A percentile compares a stretch with the other conserved stretches of the same genome.
phyloP scores from a whole-genome alignment of 2,888 invertebrate genomes.

The Eupelmus urozonus region DNA sequence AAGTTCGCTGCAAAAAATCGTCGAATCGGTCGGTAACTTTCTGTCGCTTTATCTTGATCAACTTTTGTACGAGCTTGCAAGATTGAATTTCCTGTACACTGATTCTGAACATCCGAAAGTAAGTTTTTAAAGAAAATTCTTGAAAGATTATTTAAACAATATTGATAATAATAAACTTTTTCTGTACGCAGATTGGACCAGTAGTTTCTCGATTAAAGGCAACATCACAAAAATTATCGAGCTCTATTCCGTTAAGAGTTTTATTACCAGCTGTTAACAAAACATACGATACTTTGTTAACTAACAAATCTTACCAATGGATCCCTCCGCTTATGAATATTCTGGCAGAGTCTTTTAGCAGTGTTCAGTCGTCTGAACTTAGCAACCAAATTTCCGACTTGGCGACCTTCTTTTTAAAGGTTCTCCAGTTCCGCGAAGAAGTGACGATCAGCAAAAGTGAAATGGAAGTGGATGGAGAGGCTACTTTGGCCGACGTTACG shows the following conservation, averaged over 20 bases:
- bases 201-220: conserved; percentile 81
- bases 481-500: conserved; percentile 78
- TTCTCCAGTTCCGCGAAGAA: conserved; percentile 84
- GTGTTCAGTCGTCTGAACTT: conserved; percentile 83
- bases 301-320: conserved; percentile 81
- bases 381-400: conserved; percentile 83
- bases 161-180: conserved; percentile 16
- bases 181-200: conserved; percentile 70
- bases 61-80: conserved; percentile 83
- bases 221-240: conserved; percentile 84
- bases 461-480: conserved; percentile 72
- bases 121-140: conserved; percentile 26
- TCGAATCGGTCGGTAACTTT: conserved; percentile 89
- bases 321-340: conserved; percentile 87
- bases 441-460: conserved; percentile 60
- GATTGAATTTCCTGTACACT: conserved; percentile 76
- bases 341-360: conserved; percentile 85
- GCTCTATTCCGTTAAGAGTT: conserved; percentile 85
- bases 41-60: conserved; percentile 90
- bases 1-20: conserved; percentile 85
- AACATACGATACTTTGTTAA: conserved; percentile 82
- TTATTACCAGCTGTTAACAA: conserved; percentile 86
- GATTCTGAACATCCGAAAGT: conserved; percentile 72
- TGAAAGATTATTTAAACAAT: neutral
- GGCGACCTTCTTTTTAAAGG: conserved; percentile 86